Conservation (phyloP, 2,113 vertebrate genomes). For the Otolemur garnettii region DNA sequence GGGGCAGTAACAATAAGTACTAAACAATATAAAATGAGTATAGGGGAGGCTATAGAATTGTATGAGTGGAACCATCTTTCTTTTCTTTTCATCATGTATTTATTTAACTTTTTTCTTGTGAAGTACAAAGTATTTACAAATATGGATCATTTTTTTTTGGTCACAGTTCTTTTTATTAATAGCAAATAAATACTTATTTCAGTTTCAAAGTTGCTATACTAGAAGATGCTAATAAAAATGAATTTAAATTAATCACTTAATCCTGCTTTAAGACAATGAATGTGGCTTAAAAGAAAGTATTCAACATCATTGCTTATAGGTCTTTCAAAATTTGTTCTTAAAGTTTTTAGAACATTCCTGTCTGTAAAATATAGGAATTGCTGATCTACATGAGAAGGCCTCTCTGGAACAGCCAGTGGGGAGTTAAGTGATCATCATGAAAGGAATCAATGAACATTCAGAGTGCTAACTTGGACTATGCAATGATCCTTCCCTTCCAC, state of each 20-base stretch:
- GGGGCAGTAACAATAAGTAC: neutral
- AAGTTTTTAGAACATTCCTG: constrained; percentile 70
- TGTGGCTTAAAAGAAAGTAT: constrained; percentile 67
- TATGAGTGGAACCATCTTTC: constrained; percentile 9
- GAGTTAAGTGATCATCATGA: constrained; percentile 13
- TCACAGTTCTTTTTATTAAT: constrained; percentile 93
- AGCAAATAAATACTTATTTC: constrained; percentile 89
- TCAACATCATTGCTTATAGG: constrained; percentile 80
- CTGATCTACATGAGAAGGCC: constrained; percentile 46
- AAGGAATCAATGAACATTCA: constrained; percentile 6
- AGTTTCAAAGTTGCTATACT: constrained; percentile 78
- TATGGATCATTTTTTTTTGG: constrained; percentile 74
- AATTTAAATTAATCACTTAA: constrained; percentile 72
- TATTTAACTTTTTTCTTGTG: neutral
- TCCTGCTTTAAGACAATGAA: constrained; percentile 76
- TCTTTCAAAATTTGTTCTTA: constrained; percentile 73
- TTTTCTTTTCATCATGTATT: neutral
- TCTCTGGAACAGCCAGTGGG: constrained; percentile 59
- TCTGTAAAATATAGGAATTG: constrained; percentile 52
- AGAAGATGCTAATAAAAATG: constrained; percentile 85
- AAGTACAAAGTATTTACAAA: neutral
- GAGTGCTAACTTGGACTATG: neutral
- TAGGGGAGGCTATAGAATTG: neutral
- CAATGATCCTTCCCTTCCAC: constrained; percentile 29
- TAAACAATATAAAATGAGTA: constrained; percentile 35